phyloP scores from a whole-genome alignment of 2,888 invertebrate species.

The Apamea anceps region DNA sequence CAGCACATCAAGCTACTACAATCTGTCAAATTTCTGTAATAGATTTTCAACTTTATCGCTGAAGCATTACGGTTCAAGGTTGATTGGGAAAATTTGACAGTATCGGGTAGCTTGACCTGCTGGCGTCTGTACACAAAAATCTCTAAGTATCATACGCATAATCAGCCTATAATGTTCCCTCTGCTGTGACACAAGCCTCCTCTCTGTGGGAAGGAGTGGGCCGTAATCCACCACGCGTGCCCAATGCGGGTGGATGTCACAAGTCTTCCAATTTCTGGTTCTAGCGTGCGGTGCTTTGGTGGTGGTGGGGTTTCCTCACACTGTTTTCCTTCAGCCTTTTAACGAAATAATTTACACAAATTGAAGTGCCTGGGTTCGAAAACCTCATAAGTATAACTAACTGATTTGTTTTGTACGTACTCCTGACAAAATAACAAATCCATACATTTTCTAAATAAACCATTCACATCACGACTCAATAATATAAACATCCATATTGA shows the following conservation, averaged over 20 bases:
- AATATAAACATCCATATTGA: conserved; percentile 9
- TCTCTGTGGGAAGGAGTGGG: background rate
- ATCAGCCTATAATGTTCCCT: background rate
- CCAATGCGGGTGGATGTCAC: background rate
- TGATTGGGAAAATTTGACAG: too few species aligned
- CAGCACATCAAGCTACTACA: too few species aligned
- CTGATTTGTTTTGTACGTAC: too few species aligned
- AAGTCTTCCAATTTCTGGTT: background rate
- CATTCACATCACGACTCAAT: conserved; percentile 25
- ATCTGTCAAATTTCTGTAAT: too few species aligned
- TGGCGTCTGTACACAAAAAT: background rate
- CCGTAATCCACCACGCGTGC: background rate
- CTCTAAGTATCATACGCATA: background rate
- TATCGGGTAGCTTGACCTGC: too few species aligned
- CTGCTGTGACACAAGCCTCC: background rate
- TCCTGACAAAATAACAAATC: background rate
- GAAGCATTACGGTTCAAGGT: too few species aligned
- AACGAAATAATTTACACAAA: background rate
- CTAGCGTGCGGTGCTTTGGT: background rate
- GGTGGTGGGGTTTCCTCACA: background rate
- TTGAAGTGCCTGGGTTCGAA: background rate
- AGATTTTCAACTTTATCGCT: too few species aligned
- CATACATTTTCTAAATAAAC: background rate
- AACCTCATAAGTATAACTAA: background rate
- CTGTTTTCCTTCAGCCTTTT: background rate